Evolutionary conservation across 2,888 invertebrate genomes (phyloP).

Genomic region (Drosophila antonietae): DNA sequence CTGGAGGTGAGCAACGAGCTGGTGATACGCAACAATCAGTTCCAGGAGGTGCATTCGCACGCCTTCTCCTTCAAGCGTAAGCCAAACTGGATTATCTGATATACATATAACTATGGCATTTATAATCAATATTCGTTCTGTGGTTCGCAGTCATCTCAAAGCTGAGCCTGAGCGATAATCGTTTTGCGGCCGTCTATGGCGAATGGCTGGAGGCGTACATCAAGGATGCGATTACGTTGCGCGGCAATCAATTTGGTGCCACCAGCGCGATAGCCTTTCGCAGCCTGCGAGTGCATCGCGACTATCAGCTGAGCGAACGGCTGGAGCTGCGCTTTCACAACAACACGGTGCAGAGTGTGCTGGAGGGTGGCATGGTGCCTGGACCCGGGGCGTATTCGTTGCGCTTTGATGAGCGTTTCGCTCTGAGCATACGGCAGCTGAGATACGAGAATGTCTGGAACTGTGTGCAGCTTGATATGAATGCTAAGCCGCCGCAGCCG

Average conservation of each 20-base stretch:
- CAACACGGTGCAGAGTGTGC: slow-evolving; percentile 75
- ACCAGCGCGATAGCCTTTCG: slow-evolving; percentile 82
- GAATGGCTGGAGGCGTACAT: slow-evolving; percentile 82
- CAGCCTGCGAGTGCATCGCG: slow-evolving; percentile 80
- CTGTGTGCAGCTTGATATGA: slow-evolving; percentile 76
- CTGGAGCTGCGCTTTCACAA: slow-evolving; percentile 83
- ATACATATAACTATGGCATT: neutral
- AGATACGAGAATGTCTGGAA: slow-evolving; percentile 76
- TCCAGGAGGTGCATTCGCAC: slow-evolving; percentile 88
- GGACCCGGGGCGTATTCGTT: slow-evolving; percentile 66
- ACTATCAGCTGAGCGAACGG: slow-evolving; percentile 80
- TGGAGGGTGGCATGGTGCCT: slow-evolving; percentile 2
- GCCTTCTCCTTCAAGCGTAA: slow-evolving; percentile 87
- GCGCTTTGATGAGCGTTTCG: slow-evolving; percentile 78
- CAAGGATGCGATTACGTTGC: slow-evolving; percentile 77
- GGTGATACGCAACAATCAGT: slow-evolving; percentile 88
- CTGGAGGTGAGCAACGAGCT: slow-evolving; percentile 89
- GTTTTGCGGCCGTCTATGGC: slow-evolving; percentile 79
- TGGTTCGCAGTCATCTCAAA: slow-evolving; percentile 74
- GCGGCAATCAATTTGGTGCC: slow-evolving; percentile 81
- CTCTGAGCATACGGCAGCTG: slow-evolving; percentile 78
- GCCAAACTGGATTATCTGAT: slow-evolving; percentile 18
- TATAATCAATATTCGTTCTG: neutral
- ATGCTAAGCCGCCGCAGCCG: slow-evolving; percentile 69
- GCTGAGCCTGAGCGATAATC: slow-evolving; percentile 80